phyloP scores from a whole-genome alignment of 2,888 invertebrate genomes.

The Apodemia duryi region DNA sequence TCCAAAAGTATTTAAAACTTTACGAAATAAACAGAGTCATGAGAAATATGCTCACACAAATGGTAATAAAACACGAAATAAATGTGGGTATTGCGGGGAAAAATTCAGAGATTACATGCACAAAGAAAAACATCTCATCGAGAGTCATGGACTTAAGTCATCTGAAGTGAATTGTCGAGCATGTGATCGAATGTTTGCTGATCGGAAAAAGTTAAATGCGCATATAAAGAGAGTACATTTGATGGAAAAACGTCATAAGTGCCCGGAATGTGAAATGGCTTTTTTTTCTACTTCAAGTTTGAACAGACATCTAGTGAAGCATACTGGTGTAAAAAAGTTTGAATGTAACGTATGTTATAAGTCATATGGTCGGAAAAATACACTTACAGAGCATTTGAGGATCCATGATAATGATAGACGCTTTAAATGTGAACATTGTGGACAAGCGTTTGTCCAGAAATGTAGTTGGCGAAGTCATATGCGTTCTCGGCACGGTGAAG shows the following conservation, averaged over 20 bases:
- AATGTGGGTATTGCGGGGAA: slow-evolving; percentile 49
- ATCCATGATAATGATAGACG: slow-evolving; percentile 35
- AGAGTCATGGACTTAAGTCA: slow-evolving; percentile 33
- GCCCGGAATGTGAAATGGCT: slow-evolving; percentile 39
- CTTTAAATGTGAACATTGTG: slow-evolving; percentile 34
- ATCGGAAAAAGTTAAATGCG: slow-evolving; percentile 33
- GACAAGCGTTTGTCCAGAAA: slow-evolving; percentile 36
- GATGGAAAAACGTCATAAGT: slow-evolving; percentile 38
- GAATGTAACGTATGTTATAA: slow-evolving; percentile 53
- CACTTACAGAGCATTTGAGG: slow-evolving; percentile 31
- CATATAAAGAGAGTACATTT: slow-evolving; percentile 49
- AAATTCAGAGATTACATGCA: slow-evolving; percentile 44
- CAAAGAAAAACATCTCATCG: slow-evolving; percentile 34
- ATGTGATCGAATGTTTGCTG: slow-evolving; percentile 38
- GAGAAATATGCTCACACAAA: slow-evolving; percentile 33
- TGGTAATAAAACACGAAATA: slow-evolving; percentile 28
- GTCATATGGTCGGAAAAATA: slow-evolving; percentile 21
- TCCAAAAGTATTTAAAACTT: slow-evolving; percentile 40
- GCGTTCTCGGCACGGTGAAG: neutral
- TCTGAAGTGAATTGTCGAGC: slow-evolving; percentile 32
- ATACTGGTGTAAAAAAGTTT: slow-evolving; percentile 47
- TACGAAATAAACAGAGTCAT: slow-evolving; percentile 30
- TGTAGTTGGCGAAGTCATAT: slow-evolving; percentile 35
- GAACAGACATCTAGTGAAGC: slow-evolving; percentile 51
- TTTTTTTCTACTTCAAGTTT: slow-evolving; percentile 49